Conservation (phyloP, 2,113 vertebrate genomes). For the Entosphenus tridentatus region DNA sequence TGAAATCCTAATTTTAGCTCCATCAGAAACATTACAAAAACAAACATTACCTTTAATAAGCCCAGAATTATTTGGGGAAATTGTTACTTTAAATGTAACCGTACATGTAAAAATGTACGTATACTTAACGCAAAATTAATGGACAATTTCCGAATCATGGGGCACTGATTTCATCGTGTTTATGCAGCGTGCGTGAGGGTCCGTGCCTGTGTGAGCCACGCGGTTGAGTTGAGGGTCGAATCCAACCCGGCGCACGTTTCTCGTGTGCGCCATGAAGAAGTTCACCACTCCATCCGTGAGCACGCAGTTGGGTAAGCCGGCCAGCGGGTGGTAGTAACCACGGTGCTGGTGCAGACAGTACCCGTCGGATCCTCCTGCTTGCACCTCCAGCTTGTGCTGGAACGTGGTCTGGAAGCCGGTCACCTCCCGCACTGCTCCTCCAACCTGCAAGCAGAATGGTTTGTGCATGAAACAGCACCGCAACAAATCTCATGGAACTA, state of each 20-base stretch:
- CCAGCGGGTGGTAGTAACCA: conserved; percentile 40
- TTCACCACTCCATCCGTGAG: conserved; percentile 59
- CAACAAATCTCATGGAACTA: too few species aligned
- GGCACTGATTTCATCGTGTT: too few species aligned
- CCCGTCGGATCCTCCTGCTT: conserved; percentile 35
- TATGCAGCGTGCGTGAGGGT: too few species aligned
- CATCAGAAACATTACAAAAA: too few species aligned
- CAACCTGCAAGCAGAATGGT: conserved; percentile 27
- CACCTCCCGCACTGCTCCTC: conserved; percentile 52
- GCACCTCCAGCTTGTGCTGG: conserved; percentile 40
- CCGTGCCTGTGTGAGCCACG: conserved; percentile 43
- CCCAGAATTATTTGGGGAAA: too few species aligned
- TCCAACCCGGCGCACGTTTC: conserved; percentile 44
- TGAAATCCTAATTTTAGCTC: too few species aligned
- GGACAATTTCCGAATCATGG: too few species aligned
- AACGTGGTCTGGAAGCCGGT: conserved; percentile 44
- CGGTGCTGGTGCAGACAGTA: conserved; percentile 34
- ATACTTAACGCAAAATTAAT: too few species aligned
- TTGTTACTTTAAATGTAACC: too few species aligned
- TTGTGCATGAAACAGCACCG: too few species aligned
- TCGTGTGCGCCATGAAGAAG: conserved; percentile 58
- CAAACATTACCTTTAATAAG: too few species aligned
- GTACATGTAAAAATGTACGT: too few species aligned
- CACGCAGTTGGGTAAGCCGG: conserved; percentile 51
- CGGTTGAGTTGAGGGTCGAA: conserved; percentile 48